Evolutionary conservation across 2,113 vertebrate species (phyloP).

Genomic region (Clupea harengus): DNA sequence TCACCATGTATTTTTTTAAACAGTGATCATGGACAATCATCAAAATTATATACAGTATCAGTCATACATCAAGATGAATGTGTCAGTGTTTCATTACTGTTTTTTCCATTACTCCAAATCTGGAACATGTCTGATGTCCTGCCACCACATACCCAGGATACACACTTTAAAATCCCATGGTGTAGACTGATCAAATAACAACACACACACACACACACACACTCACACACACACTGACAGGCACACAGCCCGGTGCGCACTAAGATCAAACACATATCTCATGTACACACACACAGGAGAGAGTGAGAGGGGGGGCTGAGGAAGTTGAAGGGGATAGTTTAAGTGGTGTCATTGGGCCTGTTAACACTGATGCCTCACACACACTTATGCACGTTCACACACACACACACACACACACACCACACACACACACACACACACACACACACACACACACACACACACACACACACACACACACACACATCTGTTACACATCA

Average conservation of each 20-base stretch:
- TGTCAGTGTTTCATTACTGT: too few species aligned
- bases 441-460: constrained; percentile 38
- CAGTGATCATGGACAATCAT: neutral
- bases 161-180: too few species aligned
- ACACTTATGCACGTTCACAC: neutral
- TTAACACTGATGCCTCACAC: constrained; percentile 29
- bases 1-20: too few species aligned
- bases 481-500: constrained; percentile 50
- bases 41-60: too few species aligned
- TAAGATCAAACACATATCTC: neutral
- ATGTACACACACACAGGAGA: constrained; percentile 27
- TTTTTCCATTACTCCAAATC: too few species aligned
- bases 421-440: constrained; percentile 41
- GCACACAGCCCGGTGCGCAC: too few species aligned
- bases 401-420: constrained; percentile 39
- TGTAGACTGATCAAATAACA: constrained; percentile 9
- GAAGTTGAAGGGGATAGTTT: constrained; percentile 33
- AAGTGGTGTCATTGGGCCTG: constrained; percentile 39
- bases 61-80: neutral
- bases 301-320: constrained; percentile 16
- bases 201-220: constrained; percentile 20
- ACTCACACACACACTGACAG: constrained; percentile 15
- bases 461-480: constrained; percentile 36
- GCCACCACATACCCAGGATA: too few species aligned
- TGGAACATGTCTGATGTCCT: too few species aligned